A percentile compares a stretch with the other conserved stretches of the same genome.
Conservation (phyloP, 2,113 vertebrate genomes). For the Nycticryphes semicollaris region DNA sequence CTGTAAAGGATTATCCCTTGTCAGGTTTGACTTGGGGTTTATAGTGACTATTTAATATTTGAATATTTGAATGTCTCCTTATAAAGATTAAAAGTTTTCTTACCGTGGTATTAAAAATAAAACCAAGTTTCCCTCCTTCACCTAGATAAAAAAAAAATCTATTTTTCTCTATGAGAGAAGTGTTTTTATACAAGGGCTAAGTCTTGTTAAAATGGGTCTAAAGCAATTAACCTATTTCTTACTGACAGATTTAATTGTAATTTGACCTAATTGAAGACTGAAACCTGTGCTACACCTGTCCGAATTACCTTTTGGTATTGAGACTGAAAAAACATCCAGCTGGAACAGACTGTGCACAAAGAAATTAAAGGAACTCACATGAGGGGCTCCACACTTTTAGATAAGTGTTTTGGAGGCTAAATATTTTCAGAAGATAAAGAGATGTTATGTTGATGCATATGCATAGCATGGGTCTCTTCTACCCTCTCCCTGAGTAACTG, state of each 20-base stretch:
- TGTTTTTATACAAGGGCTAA: not conserved
- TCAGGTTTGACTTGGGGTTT: not conserved
- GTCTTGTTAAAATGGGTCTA: constrained; percentile 29
- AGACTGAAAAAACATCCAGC: not conserved
- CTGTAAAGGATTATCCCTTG: not conserved
- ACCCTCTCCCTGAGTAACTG: not conserved
- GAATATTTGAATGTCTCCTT: not conserved
- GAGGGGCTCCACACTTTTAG: not conserved
- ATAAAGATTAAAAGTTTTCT: not conserved
- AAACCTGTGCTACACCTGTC: not conserved
- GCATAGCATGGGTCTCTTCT: not conserved
- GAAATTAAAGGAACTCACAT: not conserved
- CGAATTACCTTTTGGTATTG: not conserved
- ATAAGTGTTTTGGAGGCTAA: not conserved
- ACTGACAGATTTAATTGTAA: constrained; percentile 13
- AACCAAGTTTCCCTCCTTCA: not conserved
- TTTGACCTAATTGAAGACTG: constrained; percentile 44
- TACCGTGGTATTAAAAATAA: not conserved
- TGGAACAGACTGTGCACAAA: not conserved
- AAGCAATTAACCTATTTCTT: constrained; percentile 69
- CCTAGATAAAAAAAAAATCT: not conserved
- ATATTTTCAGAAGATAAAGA: not conserved
- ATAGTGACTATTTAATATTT: not conserved
- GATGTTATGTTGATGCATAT: not conserved
- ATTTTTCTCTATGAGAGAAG: not conserved